These are phyloP conservation scores for Hirundo rustica DNA, from an alignment of 2,797 vertebrate species.

Conservation along the genomic window DNA sequence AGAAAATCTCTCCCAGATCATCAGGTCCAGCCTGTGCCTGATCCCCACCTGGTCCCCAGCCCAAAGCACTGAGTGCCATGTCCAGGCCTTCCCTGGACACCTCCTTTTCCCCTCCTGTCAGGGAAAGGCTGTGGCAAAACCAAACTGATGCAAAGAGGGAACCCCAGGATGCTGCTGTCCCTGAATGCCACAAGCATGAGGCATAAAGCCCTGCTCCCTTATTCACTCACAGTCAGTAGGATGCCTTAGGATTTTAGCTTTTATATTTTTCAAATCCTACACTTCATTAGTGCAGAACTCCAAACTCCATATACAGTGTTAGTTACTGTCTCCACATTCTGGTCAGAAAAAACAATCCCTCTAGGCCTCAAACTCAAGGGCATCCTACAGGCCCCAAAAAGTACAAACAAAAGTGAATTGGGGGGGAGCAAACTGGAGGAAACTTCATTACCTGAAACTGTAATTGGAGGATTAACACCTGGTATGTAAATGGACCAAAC, in stretches of 20 bases:
- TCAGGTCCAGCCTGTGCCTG: accelerated
- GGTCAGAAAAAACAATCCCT: neutral
- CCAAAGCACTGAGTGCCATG: accelerated
- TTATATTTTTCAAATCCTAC: too few species aligned
- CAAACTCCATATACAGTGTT: neutral
- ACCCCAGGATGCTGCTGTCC: neutral
- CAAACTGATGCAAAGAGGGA: neutral
- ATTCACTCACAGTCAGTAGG: neutral
- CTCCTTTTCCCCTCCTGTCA: neutral
- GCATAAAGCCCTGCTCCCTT: neutral
- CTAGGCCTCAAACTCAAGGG: neutral
- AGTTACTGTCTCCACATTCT: too few species aligned
- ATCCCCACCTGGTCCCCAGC: neutral
- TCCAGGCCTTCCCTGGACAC: accelerated
- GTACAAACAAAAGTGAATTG: neutral
- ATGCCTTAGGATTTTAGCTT: neutral
- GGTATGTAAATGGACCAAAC: neutral
- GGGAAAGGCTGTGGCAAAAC: neutral
- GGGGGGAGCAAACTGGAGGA: neutral
- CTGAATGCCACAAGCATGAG: neutral
- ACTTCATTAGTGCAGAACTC: neutral
- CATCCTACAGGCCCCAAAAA: neutral
- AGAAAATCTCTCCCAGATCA: neutral
- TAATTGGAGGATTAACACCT: neutral
- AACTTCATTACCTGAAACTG: neutral